Evolutionary conservation across 2,888 invertebrate species (phyloP).

Genomic region (Dicycla oo): DNA sequence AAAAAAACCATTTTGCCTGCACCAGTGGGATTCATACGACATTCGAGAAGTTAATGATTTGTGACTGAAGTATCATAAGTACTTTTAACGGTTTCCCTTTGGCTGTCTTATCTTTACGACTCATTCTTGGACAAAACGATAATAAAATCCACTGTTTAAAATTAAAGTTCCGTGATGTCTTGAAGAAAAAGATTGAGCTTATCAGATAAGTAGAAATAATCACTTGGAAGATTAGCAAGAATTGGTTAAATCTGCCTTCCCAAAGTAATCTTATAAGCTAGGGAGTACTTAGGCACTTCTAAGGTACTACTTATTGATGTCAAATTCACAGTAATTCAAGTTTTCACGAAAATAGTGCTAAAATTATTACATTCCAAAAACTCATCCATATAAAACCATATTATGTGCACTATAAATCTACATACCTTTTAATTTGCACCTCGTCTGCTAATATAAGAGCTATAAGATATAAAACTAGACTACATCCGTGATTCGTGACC

Average conservation of each 20-base stretch:
- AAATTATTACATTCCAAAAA: slow-evolving; percentile 11
- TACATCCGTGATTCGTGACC: slow-evolving; percentile 36
- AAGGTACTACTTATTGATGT: background rate
- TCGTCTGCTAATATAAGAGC: slow-evolving; percentile 8
- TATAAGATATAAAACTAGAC: slow-evolving; percentile 4
- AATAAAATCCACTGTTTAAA: background rate
- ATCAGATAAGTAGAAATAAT: background rate
- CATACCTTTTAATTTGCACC: slow-evolving; percentile 14
- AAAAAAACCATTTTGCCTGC: too few species aligned
- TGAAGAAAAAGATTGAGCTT: background rate
- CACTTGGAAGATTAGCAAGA: background rate
- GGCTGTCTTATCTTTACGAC: background rate
- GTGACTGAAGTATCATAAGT: background rate
- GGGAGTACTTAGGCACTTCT: background rate
- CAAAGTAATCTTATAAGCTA: background rate
- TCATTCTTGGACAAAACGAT: background rate
- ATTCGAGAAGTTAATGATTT: background rate
- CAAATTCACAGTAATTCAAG: background rate
- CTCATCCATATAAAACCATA: background rate
- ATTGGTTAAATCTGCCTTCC: background rate
- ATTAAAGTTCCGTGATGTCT: background rate
- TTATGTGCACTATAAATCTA: slow-evolving; percentile 15
- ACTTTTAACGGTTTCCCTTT: background rate
- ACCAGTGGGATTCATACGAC: too few species aligned
- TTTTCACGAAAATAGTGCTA: background rate